These are phyloP conservation scores for Pteromalus puparum DNA, from an alignment of 1,140 invertebrate genomes.

Conservation along the genomic window DNA sequence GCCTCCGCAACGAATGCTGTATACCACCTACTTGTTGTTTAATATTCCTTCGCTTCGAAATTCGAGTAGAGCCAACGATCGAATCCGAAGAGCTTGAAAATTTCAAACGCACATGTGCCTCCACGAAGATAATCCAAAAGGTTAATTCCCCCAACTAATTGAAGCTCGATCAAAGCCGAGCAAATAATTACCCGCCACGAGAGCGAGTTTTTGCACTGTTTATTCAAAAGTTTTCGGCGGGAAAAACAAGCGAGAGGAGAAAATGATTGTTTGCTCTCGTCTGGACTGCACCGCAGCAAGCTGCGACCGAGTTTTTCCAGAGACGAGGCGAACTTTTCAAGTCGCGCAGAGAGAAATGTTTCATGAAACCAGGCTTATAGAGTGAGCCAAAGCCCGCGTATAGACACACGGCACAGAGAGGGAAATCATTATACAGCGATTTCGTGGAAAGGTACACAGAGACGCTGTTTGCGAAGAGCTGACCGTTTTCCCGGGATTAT, in stretches of 20 bases:
- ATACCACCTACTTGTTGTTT: neutral
- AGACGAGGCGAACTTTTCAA: neutral
- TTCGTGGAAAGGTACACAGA: neutral
- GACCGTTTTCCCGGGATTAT: neutral
- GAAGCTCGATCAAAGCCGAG: neutral
- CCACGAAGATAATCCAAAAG: neutral
- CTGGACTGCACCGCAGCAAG: neutral
- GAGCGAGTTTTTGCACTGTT: neutral
- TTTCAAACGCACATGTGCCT: neutral
- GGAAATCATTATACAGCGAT: neutral
- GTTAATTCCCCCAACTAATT: too few species aligned
- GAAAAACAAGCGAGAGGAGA: constrained; percentile 15
- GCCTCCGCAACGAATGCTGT: neutral
- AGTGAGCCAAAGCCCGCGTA: too few species aligned
- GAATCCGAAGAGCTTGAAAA: neutral
- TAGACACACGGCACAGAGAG: neutral
- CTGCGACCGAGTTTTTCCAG: neutral
- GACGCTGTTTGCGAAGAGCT: neutral
- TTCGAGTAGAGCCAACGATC: neutral
- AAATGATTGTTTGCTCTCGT: constrained; percentile 3
- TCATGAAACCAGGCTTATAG: neutral
- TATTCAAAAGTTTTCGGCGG: neutral
- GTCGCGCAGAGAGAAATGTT: neutral
- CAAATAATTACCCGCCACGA: neutral
- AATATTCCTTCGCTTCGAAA: neutral